Percentiles rank a stretch among this genome's conserved stretches.
Evolutionary conservation across 2,113 vertebrate genomes (phyloP).

Genomic region (Chelonoidis abingdonii): DNA sequence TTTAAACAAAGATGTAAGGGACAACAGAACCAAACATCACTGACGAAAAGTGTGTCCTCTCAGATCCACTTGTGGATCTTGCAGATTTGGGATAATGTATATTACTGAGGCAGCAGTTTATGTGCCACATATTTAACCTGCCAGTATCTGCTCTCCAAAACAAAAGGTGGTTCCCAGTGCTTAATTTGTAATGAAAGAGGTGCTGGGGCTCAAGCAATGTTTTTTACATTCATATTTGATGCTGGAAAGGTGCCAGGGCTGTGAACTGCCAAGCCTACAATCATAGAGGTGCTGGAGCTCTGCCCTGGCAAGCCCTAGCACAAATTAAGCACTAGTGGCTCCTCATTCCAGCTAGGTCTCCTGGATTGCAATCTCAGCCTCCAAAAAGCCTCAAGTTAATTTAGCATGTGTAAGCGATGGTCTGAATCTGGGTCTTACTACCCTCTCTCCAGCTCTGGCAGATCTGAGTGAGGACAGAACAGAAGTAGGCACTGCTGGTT

Average conservation of each 20-base stretch:
- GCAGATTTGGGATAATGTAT: background rate
- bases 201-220: too few relatives aligned
- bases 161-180: background rate
- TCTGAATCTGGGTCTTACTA: background rate
- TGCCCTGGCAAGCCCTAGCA: too few relatives aligned
- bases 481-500: background rate
- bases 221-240: too few relatives aligned
- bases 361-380: background rate
- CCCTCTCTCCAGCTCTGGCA: background rate
- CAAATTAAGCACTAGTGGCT: background rate
- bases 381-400: background rate
- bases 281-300: too few relatives aligned
- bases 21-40: background rate
- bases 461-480: background rate
- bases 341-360: background rate
- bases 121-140: background rate
- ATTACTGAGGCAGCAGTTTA: background rate
- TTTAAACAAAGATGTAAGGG: constrained; percentile 4
- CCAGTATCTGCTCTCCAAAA: background rate
- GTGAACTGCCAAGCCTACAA: too few relatives aligned
- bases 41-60: background rate
- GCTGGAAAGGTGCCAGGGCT: too few relatives aligned
- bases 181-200: too few relatives aligned
- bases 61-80: background rate
- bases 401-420: background rate